Conservation (phyloP, 1,140 invertebrate species). For the Megalopta genalis region DNA sequence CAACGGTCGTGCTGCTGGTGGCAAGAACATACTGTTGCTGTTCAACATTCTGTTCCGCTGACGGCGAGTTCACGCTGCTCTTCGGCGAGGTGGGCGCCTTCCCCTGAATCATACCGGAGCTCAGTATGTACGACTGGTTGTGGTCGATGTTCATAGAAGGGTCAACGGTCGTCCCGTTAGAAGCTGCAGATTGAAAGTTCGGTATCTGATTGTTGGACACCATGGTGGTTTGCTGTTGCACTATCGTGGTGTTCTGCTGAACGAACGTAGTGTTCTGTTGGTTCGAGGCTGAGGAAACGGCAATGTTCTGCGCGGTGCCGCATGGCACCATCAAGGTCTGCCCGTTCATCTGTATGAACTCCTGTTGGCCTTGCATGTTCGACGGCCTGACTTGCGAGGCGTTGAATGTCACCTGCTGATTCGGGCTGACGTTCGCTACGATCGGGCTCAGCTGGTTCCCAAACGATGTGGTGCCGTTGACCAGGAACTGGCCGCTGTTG, state of each 20-base stretch:
- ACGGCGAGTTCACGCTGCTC: constrained; percentile 70
- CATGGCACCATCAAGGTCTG: constrained; percentile 89
- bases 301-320: constrained; percentile 83
- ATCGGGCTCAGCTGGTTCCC: constrained; percentile 90
- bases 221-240: constrained; percentile 85
- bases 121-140: constrained; percentile 76
- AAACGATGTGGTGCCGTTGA: constrained; percentile 85
- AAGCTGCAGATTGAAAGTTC: constrained; percentile 72
- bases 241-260: constrained; percentile 86
- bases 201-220: constrained; percentile 86
- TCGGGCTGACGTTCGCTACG: constrained; percentile 86
- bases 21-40: constrained; percentile 75
- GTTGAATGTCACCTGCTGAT: constrained; percentile 85
- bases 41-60: constrained; percentile 77
- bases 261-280: constrained; percentile 87
- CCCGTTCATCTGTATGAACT: constrained; percentile 87
- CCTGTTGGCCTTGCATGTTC: constrained; percentile 82
- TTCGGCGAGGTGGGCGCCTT: constrained; percentile 73
- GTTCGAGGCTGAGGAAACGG: constrained; percentile 82
- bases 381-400: constrained; percentile 81
- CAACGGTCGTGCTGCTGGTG: constrained; percentile 71
- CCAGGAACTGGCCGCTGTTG: constrained; percentile 86
- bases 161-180: constrained; percentile 70
- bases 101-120: constrained; percentile 74
- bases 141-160: constrained; percentile 81